Base-by-base conservation (phyloP, 1,140 invertebrate species). In the honey bee (Apis mellifera) region DNA sequence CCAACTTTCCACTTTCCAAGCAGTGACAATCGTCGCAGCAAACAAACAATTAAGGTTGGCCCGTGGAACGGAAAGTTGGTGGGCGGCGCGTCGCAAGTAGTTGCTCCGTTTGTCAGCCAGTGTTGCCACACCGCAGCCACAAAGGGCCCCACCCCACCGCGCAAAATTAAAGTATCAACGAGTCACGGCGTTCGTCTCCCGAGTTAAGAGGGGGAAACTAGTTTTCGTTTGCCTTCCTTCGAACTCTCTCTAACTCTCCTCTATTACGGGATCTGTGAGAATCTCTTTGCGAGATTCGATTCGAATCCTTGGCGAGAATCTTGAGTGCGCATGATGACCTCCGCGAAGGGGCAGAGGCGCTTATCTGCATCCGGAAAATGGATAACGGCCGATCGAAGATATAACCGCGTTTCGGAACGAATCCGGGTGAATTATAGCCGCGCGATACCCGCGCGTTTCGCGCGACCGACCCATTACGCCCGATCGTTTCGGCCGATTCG, bases 1-100 rank as follows among this genome's bases (percentile, higher is more conserved):
- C 90, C 92, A 55, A 93, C 91, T 93, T 93, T 93, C 87, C 90
- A 92, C 91, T 93, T 91, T 89, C 32, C 32, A 92, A 91, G 91
- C 90, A 89, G 90, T 90, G 93, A 93, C 90, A 92, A 92, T 93
- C 90, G 89, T 32, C 32, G 32, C 32, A 62, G 86, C 86, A 84
- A 86, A 88, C 91, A 93, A 93, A 93, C 91, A 93, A 92, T 93
- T 92, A 91, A 91, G 91, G 89, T 64, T 9, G 85, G 90, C 68
- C 88, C 76, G 77, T 15, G 42, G 85, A 72, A 66, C 78, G 65
- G 84, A 84, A 91, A 90, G 90, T 91, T 89, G 65, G 60, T 2
- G 2, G 32, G 32, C 2, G 32, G 2, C 80, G 82, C 84, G 73
- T 68, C 17, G 19, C 78, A 54, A 72, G 55, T 73, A 75, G 69